phyloP scores from a whole-genome alignment of 2,888 invertebrate species.

The Macrophya alboannulata region DNA sequence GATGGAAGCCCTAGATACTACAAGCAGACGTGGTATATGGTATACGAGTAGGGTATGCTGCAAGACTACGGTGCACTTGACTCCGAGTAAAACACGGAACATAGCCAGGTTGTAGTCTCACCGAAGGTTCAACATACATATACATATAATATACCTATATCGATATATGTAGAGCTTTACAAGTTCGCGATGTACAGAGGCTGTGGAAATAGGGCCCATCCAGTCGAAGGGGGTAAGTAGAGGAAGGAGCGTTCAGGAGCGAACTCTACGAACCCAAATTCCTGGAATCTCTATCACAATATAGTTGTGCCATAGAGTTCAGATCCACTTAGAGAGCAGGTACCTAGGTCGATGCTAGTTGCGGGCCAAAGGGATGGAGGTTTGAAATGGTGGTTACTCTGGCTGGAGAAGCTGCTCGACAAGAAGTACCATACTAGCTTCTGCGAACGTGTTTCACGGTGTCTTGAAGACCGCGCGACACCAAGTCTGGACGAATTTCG shows the following conservation, averaged over 20 bases:
- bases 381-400: conserved; percentile 13
- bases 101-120: conserved; percentile 10
- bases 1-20: conserved; percentile 28
- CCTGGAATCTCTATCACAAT: conserved; percentile 39
- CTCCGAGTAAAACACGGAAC: conserved; percentile 16
- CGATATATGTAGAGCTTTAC: conserved; percentile 9
- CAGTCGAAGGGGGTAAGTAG: conserved; percentile 20
- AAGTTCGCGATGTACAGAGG: conserved; percentile 8
- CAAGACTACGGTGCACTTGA: conserved; percentile 36
- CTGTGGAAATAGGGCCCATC: background rate
- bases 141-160: conserved; percentile 18
- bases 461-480: background rate
- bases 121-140: conserved; percentile 1
- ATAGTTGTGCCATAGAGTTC: conserved; percentile 43
- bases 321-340: conserved; percentile 42
- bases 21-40: background rate
- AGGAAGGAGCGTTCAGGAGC: conserved; percentile 29
- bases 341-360: conserved; percentile 14
- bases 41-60: background rate
- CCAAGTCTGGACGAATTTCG: conserved; percentile 36
- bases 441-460: background rate
- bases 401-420: background rate
- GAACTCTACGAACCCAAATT: conserved; percentile 36
- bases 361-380: conserved; percentile 18
- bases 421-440: conserved; percentile 24